Conservation (phyloP, 1,140 invertebrate genomes). For the Anastrepha ludens region DNA sequence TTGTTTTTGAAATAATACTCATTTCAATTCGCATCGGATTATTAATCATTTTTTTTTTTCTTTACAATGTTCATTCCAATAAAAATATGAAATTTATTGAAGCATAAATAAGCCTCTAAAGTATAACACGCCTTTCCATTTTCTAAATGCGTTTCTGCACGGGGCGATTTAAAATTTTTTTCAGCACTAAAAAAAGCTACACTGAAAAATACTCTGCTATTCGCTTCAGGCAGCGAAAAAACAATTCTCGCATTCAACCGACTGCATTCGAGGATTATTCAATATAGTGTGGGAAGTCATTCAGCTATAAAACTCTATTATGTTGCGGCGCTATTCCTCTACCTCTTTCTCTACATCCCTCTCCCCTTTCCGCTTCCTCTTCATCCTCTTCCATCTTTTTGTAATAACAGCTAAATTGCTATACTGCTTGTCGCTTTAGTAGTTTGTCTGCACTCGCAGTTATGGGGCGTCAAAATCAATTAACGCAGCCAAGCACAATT, state of each 20-base stretch:
- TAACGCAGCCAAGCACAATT: conserved; percentile 20
- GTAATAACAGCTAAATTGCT: conserved; percentile 24
- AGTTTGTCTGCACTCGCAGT: not conserved
- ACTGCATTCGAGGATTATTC: not conserved
- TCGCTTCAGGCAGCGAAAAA: not conserved
- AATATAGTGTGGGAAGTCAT: not conserved
- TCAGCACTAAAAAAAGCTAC: not conserved
- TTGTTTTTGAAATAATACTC: too few species aligned
- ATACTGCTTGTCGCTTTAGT: not conserved
- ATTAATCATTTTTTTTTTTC: too few species aligned
- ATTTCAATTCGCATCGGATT: too few species aligned
- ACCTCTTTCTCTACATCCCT: not conserved
- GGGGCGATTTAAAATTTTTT: too few species aligned
- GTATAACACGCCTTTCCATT: too few species aligned
- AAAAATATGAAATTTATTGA: too few species aligned
- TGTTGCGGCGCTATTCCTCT: not conserved
- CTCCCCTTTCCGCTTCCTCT: not conserved
- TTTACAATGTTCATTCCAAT: too few species aligned
- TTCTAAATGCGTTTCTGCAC: too few species aligned
- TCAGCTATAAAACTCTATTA: conserved; percentile 17
- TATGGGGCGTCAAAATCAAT: conserved; percentile 40
- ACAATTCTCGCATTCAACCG: not conserved
- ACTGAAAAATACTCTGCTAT: not conserved
- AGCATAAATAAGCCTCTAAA: too few species aligned
- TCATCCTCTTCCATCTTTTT: not conserved